These are phyloP conservation scores for Sisyra terminalis DNA, from an alignment of 2,888 invertebrate species.

Conservation along the genomic window DNA sequence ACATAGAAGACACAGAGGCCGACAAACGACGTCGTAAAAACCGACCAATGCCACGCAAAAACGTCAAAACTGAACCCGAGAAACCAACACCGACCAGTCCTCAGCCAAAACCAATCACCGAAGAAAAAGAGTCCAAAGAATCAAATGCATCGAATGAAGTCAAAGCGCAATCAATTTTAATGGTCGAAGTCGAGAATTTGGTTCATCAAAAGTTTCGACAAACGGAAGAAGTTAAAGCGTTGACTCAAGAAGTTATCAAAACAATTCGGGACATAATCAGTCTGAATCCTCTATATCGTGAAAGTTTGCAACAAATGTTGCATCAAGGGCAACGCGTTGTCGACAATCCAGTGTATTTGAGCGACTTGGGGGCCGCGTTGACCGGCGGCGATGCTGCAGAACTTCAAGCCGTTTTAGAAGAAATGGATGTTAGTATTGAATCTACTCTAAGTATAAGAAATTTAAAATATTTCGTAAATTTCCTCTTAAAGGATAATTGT, in stretches of 20 bases:
- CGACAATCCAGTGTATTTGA: slow-evolving; percentile 95
- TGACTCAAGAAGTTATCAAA: slow-evolving; percentile 93
- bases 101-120: slow-evolving; percentile 9
- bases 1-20: slow-evolving; percentile 55
- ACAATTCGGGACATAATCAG: slow-evolving; percentile 95
- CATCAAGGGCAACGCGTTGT: slow-evolving; percentile 93
- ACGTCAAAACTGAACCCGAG: slow-evolving; percentile 10
- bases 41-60: slow-evolving; percentile 15
- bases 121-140: slow-evolving; percentile 14
- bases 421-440: slow-evolving; percentile 62
- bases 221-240: slow-evolving; percentile 90
- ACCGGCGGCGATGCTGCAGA: slow-evolving; percentile 86
- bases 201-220: slow-evolving; percentile 74
- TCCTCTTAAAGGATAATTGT: too few species aligned
- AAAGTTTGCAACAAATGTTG: slow-evolving; percentile 94
- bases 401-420: slow-evolving; percentile 84
- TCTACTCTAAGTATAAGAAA: too few species aligned
- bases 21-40: slow-evolving; percentile 36
- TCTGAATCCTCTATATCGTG: slow-evolving; percentile 91
- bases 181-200: slow-evolving; percentile 91
- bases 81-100: slow-evolving; percentile 12
- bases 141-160: slow-evolving; percentile 12
- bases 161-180: slow-evolving; percentile 42
- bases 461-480: too few species aligned
- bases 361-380: slow-evolving; percentile 89